Base-by-base conservation (phyloP, 2,113 vertebrate genomes). In the Melanerpes formicivorus region DNA sequence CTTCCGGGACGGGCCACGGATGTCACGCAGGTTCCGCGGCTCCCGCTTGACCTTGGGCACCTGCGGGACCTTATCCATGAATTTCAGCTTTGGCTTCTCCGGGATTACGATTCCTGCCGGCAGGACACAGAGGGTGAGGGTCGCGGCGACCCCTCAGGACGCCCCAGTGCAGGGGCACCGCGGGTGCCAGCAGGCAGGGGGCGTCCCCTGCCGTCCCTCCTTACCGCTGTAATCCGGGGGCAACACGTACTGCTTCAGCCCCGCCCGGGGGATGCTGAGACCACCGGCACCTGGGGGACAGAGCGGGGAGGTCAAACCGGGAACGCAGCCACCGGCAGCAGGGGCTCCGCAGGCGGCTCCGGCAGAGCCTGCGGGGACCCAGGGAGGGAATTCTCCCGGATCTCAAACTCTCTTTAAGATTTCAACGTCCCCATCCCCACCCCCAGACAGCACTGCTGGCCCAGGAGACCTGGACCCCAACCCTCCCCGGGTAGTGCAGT, bases 21-120 rank as follows among this genome's bases (percentile, higher is more conserved):
- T 99, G 54, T 99, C 99, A 29, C 94, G 90, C 30, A 99, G 95
- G 30, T 60, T 97, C 93, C 98, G 99, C 34, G 96, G 97, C 91
- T 99, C 98, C 94, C 98, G 97, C 71, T 63, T 98, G 3, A 97
- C 97, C 81, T 98, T 98, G 70, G 98, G 98, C 5, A 99, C 87
- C 7, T 98, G 98, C 2, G 99, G 99, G 9, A 97, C 97, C 82
- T 98, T 99, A 18, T 99, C 98, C 63, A 99, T 4, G 92, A 99
- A 98, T 58, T 97, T 98, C n/a, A 99, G 96, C 87, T 99, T 99
- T 10, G 98, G 90, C 76, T 71, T 98, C 14, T 98, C 98, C 18
- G 98, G 99, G 46, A 99, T 88, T 48, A 96, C 69, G 86, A 99
- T 97, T 54, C 96, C 99, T 99, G 67, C 62, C 52, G 19, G 93